Conservation (phyloP, 2,113 vertebrate species). For the Leucopternis melanops region DNA sequence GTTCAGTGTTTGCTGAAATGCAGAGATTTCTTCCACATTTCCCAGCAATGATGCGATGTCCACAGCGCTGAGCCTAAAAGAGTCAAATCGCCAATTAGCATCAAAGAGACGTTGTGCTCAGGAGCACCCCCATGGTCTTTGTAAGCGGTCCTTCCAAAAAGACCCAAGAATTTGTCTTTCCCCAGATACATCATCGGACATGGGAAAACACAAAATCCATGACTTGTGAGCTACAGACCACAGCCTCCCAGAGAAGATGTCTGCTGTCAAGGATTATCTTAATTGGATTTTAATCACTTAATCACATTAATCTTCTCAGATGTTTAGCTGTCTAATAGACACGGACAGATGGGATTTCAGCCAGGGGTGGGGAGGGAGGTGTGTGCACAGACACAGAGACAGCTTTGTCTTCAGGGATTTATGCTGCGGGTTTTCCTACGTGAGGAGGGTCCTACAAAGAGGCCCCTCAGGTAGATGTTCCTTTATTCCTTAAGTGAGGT, state of each 20-base stretch:
- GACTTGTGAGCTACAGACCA: background rate
- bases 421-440: background rate
- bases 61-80: constrained; percentile 77
- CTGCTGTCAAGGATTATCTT: constrained; percentile 23
- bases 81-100: background rate
- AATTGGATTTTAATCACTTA: constrained; percentile 51
- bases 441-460: background rate
- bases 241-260: background rate
- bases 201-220: background rate
- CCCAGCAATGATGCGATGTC: constrained; percentile 84
- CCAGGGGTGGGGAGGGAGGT: background rate
- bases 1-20: constrained; percentile 91
- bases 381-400: background rate
- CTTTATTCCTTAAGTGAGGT: background rate
- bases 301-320: constrained; percentile 7
- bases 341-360: constrained; percentile 12
- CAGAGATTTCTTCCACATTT: constrained; percentile 91
- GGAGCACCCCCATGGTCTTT: background rate
- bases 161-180: background rate
- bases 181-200: background rate
- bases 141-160: background rate
- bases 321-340: constrained; percentile 15
- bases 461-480: background rate
- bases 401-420: background rate
- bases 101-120: background rate